phyloP scores from a whole-genome alignment of 2,888 invertebrate species.

The Silvanus unidentatus region DNA sequence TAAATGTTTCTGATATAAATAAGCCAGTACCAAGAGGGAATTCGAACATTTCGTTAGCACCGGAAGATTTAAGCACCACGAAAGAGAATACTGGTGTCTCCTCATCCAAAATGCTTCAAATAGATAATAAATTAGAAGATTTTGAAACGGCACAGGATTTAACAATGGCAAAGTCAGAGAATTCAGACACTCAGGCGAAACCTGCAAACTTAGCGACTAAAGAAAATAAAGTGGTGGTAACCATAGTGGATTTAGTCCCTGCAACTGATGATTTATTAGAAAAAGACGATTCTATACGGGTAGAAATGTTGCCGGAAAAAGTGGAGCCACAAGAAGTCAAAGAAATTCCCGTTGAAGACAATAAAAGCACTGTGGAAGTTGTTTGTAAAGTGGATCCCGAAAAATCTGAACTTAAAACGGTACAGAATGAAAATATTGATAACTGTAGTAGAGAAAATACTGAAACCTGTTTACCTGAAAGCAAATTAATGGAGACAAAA shows the following conservation, averaged over 20 bases:
- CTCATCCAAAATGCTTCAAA: no score
- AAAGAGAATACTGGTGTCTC: no score
- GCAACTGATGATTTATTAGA: background rate
- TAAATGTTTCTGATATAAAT: conserved; percentile 1
- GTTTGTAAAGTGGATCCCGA: background rate
- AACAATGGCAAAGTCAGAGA: no score
- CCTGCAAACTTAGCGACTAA: background rate
- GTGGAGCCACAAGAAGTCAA: background rate
- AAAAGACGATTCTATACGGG: background rate
- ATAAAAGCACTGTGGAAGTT: background rate
- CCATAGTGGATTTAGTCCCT: conserved; percentile 1
- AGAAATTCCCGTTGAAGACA: background rate
- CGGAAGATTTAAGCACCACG: no score
- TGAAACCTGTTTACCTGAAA: no score
- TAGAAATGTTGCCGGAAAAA: background rate
- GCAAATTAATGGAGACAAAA: no score
- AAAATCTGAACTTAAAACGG: background rate
- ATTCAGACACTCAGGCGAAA: no score
- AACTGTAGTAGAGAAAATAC: no score
- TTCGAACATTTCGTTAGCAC: no score
- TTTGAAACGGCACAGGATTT: no score
- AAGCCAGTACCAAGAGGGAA: background rate
- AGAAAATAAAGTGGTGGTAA: conserved; percentile 1
- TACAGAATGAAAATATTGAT: background rate
- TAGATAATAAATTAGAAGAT: no score